phyloP scores from a whole-genome alignment of 2,888 invertebrate species.

The Oscheius onirici region DNA sequence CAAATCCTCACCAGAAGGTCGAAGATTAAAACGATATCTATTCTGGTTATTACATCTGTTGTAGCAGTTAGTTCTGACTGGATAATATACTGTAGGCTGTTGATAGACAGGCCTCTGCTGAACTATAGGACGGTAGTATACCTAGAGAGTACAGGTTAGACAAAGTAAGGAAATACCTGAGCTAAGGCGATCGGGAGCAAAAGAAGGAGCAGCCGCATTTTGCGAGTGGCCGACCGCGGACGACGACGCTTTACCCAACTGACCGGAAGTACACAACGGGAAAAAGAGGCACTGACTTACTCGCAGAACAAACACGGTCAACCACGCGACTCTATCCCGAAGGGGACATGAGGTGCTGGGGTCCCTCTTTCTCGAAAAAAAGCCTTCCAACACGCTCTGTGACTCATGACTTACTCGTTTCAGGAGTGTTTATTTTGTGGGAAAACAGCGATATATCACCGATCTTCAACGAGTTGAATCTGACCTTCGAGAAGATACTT shows the following conservation, averaged over 20 bases:
- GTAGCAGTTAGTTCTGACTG: constrained; percentile 66
- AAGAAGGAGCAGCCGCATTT: constrained; percentile 29
- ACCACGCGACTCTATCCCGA: constrained; percentile 24
- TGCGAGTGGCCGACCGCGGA: constrained; percentile 23
- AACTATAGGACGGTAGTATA: constrained; percentile 30
- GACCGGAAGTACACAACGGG: constrained; percentile 32
- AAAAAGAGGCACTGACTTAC: constrained; percentile 32
- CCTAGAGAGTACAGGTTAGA: constrained; percentile 20
- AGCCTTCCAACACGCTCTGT: too few relatives aligned
- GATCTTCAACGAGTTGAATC: too few relatives aligned
- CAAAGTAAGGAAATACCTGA: constrained; percentile 14
- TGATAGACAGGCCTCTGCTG: constrained; percentile 27
- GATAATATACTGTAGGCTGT: constrained; percentile 60
- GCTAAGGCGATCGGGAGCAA: constrained; percentile 20
- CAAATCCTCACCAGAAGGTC: constrained; percentile 53
- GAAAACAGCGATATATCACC: too few relatives aligned
- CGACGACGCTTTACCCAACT: constrained; percentile 29
- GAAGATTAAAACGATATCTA: constrained; percentile 62
- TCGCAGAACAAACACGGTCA: constrained; percentile 24
- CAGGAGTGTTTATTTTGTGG: too few relatives aligned
- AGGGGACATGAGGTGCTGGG: not conserved
- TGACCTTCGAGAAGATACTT: too few relatives aligned
- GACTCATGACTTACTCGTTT: too few relatives aligned
- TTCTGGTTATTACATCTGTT: constrained; percentile 59
- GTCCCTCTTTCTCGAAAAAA: too few relatives aligned